These are phyloP conservation scores for Graphium colonna DNA, from an alignment of 2,888 invertebrate genomes.

Conservation along the genomic window DNA sequence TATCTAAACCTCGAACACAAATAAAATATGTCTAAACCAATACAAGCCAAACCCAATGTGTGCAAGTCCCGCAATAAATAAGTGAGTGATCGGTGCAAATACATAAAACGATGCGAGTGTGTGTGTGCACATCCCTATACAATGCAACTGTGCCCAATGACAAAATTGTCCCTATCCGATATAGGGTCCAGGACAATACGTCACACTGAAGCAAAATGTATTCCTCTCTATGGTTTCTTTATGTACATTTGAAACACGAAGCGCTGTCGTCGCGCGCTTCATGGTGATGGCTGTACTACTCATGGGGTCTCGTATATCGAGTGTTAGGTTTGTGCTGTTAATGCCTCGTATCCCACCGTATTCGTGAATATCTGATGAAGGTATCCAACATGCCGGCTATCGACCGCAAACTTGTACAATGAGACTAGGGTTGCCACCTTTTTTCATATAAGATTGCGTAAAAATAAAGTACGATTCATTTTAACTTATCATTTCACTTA, in stretches of 20 bases:
- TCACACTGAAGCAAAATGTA: conserved; percentile 78
- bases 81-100: conserved; percentile 44
- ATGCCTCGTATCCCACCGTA: conserved; percentile 46
- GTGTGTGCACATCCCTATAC: conserved; percentile 71
- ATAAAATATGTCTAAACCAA: too few relatives aligned
- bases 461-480: too few relatives aligned
- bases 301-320: conserved; percentile 35
- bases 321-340: conserved; percentile 41
- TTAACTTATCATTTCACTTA: too few relatives aligned
- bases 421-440: too few relatives aligned
- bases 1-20: too few relatives aligned
- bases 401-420: too few relatives aligned
- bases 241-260: conserved; percentile 67
- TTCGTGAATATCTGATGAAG: conserved; percentile 36
- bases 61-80: neutral
- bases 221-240: conserved; percentile 44
- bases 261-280: conserved; percentile 68
- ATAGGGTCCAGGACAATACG: conserved; percentile 65
- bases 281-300: conserved; percentile 57
- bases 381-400: neutral
- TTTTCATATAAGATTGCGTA: too few relatives aligned
- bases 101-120: conserved; percentile 45
- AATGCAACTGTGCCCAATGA: conserved; percentile 80
- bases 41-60: neutral
- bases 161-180: conserved; percentile 52